Evolutionary conservation across 2,797 vertebrate species (phyloP).

Genomic region (Acipenser ruthenus): DNA sequence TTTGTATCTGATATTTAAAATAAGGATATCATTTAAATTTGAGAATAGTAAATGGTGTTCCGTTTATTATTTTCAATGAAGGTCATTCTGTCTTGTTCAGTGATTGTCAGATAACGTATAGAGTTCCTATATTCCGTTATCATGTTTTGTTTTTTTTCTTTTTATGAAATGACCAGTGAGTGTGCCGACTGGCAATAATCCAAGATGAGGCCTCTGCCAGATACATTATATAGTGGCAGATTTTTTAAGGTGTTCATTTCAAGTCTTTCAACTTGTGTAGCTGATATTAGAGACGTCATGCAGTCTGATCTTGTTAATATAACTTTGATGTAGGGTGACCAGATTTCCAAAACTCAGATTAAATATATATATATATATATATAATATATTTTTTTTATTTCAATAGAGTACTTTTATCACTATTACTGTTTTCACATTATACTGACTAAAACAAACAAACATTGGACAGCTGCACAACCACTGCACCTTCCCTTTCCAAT

Average conservation of each 20-base stretch:
- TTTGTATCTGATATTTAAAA: too few relatives aligned
- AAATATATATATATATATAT: too few relatives aligned
- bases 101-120: slow-evolving; percentile 69
- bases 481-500: too few relatives aligned
- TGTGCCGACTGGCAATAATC: slow-evolving; percentile 44
- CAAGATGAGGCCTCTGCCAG: slow-evolving; percentile 48
- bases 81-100: slow-evolving; percentile 33
- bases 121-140: slow-evolving; percentile 30
- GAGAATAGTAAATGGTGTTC: too few relatives aligned
- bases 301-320: slow-evolving; percentile 21
- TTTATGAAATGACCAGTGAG: slow-evolving; percentile 45
- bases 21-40: too few relatives aligned
- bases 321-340: not conserved
- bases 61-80: too few relatives aligned
- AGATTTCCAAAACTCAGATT: too few relatives aligned
- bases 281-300: slow-evolving; percentile 22
- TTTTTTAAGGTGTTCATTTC: slow-evolving; percentile 71
- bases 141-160: slow-evolving; percentile 47
- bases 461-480: too few relatives aligned
- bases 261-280: slow-evolving; percentile 44
- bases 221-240: slow-evolving; percentile 64
- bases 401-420: too few relatives aligned
- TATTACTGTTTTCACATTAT: too few relatives aligned
- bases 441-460: too few relatives aligned
- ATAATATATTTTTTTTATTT: too few relatives aligned